Base-by-base conservation (phyloP, 30 jellyfish, hydroid and myxozoan genomes). In the Hydractinia echinata region DNA sequence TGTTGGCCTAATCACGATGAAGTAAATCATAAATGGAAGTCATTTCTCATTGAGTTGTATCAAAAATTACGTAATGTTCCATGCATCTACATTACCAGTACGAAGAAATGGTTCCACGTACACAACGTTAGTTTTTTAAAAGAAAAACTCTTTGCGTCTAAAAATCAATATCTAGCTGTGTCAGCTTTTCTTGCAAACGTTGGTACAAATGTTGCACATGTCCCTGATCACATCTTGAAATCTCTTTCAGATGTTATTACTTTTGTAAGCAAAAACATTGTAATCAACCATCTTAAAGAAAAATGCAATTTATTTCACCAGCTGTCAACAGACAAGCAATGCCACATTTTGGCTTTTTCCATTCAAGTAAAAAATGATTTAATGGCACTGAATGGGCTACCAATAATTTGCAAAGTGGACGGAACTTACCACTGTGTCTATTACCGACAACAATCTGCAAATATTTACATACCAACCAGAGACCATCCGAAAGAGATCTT, bases 1-100 rank as follows among this genome's bases (percentile, higher is more conserved):
- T 44, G 77, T 4, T 55, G 79, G 70, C 94, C 96, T 51, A 84
- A 79, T 48, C 20, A 72, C 49, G 73, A 82, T 6, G 64, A 20
- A 13, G 96, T 89, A 18, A 88, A 89, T 66, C 50, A 72, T 19
- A 88, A 84, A 66, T 89, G 96, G 96, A 20, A 50, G 50, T 49
- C 14, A n/a, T 76, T 89, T 21, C 67, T 86, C 6, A 66, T 58
- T 9, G 20, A 20, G 77, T 67, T 83, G n/a, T 84, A 69, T 18
- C 61, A 54, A 52, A 16, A 18, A 19, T 55, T 82, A 39, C 71
- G 84, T n/a, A 52, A 30, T 18, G n/a, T 50, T 7, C 77, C 21
- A 9, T 74, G 81, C 60, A n/a, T 86, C 8, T 86, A 83, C 84
- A 80, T 21, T 50, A 83, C 95, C 55, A 9, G 61, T 51, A 61